These are phyloP conservation scores for Podarcis siculus DNA, from an alignment of 2,797 vertebrate species.

Conservation along the genomic window DNA sequence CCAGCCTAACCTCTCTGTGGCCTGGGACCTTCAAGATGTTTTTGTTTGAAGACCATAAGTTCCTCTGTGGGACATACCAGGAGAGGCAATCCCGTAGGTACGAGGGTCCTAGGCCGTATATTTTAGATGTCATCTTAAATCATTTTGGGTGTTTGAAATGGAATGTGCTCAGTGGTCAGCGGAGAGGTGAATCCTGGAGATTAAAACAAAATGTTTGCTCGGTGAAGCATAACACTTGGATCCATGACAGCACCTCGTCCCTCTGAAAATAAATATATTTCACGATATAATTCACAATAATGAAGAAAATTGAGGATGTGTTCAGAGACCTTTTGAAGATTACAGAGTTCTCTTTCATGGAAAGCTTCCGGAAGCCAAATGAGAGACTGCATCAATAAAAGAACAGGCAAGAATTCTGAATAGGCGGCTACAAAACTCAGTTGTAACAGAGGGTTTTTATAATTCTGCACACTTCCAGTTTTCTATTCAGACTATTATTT, in stretches of 20 bases:
- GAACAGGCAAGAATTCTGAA: not conserved
- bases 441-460: not conserved
- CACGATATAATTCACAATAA: not conserved
- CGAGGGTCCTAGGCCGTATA: no score
- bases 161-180: not conserved
- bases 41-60: no score
- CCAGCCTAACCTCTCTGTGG: no score
- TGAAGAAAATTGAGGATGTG: not conserved
- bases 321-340: not conserved
- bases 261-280: not conserved
- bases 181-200: not conserved
- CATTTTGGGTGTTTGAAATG: not conserved
- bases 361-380: not conserved
- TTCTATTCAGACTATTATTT: not conserved
- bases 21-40: no score
- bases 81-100: no score
- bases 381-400: not conserved
- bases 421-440: not conserved
- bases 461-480: not conserved
- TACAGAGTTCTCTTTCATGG: not conserved
- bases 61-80: no score
- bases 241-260: not conserved
- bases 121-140: not conserved
- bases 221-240: not conserved
- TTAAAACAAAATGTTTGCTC: not conserved